Conservation (phyloP, 2,113 vertebrate species). For the Leucoraja erinaceus region DNA sequence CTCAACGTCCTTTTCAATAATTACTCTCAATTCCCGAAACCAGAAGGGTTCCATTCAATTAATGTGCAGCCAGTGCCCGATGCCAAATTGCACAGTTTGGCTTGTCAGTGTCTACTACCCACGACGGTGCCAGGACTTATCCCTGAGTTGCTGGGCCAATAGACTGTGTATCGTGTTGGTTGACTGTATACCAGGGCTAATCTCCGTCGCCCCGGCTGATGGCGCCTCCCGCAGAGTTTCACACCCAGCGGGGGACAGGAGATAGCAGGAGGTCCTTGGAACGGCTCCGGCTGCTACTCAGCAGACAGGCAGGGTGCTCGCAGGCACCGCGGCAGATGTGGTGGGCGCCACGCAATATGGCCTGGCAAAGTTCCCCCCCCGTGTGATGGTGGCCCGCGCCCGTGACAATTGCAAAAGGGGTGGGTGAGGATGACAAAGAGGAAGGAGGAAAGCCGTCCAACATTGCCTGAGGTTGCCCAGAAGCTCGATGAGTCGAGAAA, state of each 20-base stretch:
- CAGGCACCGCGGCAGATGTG: constrained; percentile 7
- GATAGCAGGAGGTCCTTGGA: constrained; percentile 13
- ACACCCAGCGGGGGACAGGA: constrained; percentile 25
- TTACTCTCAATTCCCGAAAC: constrained; percentile 27
- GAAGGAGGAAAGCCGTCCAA: neutral
- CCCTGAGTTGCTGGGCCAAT: constrained; percentile 1
- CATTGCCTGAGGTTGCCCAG: neutral
- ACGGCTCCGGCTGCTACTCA: neutral
- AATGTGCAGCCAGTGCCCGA: neutral
- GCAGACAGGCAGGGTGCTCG: neutral
- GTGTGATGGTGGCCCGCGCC: neutral
- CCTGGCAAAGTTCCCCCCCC: neutral
- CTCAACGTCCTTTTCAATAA: neutral
- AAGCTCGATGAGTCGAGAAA: neutral
- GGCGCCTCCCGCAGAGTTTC: neutral
- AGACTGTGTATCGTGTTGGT: constrained; percentile 5
- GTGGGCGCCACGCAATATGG: neutral
- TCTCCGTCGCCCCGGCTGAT: constrained; percentile 15
- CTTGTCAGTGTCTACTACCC: constrained; percentile 20
- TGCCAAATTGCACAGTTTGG: constrained; percentile 26
- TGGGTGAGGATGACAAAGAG: constrained; percentile 2
- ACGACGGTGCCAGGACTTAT: constrained; percentile 8
- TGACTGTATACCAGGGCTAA: constrained; percentile 21
- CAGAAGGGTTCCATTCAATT: constrained; percentile 36
- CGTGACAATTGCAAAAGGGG: neutral